These are phyloP conservation scores for Bombus polaris DNA, from an alignment of 1,140 invertebrate genomes.

Conservation along the genomic window DNA sequence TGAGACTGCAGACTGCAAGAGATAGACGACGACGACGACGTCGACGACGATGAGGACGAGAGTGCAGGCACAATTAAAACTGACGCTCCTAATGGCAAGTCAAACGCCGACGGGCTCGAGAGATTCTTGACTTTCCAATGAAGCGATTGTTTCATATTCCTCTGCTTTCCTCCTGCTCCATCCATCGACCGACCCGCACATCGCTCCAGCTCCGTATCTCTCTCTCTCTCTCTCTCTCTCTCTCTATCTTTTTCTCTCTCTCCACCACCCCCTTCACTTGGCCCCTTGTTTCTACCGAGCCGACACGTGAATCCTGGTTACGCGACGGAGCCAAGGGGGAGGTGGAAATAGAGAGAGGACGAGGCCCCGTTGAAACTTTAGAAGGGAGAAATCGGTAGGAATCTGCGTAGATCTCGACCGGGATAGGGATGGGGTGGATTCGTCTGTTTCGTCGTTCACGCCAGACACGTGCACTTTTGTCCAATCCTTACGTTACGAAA, in stretches of 20 bases:
- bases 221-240: conserved; percentile 16
- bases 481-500: background rate
- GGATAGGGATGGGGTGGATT: conserved; percentile 32
- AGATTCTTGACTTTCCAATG: conserved; percentile 84
- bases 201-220: background rate
- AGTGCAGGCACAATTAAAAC: conserved; percentile 83
- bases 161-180: conserved; percentile 72
- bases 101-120: conserved; percentile 82
- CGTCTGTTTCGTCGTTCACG: conserved; percentile 61
- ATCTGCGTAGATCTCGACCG: conserved; percentile 58
- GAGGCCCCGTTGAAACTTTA: conserved; percentile 58
- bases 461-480: conserved; percentile 16
- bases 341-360: conserved; percentile 45
- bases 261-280: conserved; percentile 54
- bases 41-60: conserved; percentile 70
- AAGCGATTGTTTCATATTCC: conserved; percentile 83
- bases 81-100: conserved; percentile 84
- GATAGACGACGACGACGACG: conserved; percentile 74
- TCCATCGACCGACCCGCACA: conserved; percentile 56
- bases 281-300: conserved; percentile 61
- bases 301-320: conserved; percentile 67
- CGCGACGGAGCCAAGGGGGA: conserved; percentile 59
- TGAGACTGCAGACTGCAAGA: conserved; percentile 79
- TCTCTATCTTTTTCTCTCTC: conserved; percentile 3
- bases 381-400: conserved; percentile 57